Conservation (phyloP, 64 coral and sea anemone species). For the Montipora sp. region DNA sequence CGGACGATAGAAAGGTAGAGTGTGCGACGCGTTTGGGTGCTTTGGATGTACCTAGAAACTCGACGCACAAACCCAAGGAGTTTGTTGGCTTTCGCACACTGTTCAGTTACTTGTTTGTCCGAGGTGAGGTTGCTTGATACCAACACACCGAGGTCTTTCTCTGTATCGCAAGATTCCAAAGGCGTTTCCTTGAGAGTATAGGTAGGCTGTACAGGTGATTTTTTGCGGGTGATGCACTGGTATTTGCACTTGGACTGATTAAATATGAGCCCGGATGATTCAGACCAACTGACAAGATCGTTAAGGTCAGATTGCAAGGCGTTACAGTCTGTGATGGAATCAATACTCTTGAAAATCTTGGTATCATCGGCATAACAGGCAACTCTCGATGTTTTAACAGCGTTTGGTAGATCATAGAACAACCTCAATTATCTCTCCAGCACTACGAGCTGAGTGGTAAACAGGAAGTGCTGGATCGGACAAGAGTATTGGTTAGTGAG, state of each 20-base stretch:
- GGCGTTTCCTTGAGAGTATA: constrained; percentile 62
- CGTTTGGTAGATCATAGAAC: constrained; percentile 46
- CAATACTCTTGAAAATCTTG: constrained; percentile 9
- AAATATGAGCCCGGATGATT: constrained; percentile 47
- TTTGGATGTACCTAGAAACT: neutral
- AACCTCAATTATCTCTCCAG: no score
- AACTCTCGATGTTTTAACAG: constrained; percentile 49
- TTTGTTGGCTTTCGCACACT: constrained; percentile 43
- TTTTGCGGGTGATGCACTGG: constrained; percentile 63
- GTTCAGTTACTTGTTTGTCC: constrained; percentile 36
- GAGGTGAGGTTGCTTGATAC: constrained; percentile 66
- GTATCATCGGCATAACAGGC: constrained; percentile 65
- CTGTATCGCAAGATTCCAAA: constrained; percentile 63
- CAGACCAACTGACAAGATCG: constrained; percentile 24
- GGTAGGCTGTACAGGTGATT: constrained; percentile 17
- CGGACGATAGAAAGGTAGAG: no score
- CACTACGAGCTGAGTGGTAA: no score
- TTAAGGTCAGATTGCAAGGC: constrained; percentile 34
- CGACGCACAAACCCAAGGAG: constrained; percentile 19
- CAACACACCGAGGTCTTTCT: constrained; percentile 78
- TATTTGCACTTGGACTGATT: constrained; percentile 65
- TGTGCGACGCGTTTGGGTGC: no score
- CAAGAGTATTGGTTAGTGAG: no score
- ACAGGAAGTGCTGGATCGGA: no score
- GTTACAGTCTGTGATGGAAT: constrained; percentile 36